phyloP scores from a whole-genome alignment of 2,113 vertebrate species.

The Pristiophorus japonicus region DNA sequence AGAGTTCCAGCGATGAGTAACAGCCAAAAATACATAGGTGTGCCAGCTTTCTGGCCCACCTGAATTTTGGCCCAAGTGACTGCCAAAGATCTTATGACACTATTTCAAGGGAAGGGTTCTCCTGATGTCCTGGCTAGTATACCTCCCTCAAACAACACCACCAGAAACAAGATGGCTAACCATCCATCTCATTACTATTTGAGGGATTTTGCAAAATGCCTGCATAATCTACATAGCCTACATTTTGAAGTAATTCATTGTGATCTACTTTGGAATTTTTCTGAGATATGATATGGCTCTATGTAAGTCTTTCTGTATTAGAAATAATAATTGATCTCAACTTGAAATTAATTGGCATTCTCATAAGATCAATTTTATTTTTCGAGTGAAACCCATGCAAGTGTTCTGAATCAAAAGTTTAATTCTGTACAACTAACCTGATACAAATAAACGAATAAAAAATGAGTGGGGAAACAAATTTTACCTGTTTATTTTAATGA shows the following conservation, averaged over 20 bases:
- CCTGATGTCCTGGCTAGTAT: not conserved
- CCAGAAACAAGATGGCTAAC: not conserved
- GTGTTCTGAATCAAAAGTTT: no score
- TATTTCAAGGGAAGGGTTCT: not conserved
- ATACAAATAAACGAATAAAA: not conserved
- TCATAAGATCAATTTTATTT: no score
- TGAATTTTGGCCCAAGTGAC: no score
- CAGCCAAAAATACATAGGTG: no score
- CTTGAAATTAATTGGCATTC: not conserved
- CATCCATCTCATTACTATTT: not conserved
- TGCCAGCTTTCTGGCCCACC: no score
- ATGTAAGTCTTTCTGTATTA: not conserved
- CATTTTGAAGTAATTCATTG: not conserved
- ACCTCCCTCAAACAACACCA: not conserved
- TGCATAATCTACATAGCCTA: not conserved
- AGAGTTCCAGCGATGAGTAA: no score
- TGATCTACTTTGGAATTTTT: not conserved
- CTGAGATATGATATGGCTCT: not conserved
- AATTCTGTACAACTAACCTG: not conserved
- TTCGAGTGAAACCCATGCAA: not conserved
- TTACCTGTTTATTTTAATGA: no score
- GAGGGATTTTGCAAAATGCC: not conserved
- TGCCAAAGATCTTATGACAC: not conserved
- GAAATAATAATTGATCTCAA: not conserved
- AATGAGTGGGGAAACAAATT: not conserved